These are phyloP conservation scores for Planococcus citri DNA, from an alignment of 1,140 invertebrate genomes.

Conservation along the genomic window DNA sequence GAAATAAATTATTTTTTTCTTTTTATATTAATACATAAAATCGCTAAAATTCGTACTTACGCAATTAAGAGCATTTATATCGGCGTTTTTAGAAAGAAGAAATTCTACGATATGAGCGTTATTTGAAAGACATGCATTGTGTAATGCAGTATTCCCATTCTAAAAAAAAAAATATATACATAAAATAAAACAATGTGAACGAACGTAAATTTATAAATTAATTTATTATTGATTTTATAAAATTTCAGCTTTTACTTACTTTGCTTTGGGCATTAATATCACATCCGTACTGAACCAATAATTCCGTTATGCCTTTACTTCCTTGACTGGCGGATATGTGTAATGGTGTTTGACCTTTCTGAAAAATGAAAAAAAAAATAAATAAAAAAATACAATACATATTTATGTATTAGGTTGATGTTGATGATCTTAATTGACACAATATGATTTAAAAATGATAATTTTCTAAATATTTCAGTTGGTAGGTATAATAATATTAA, in stretches of 20 bases:
- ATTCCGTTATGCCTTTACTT: constrained; percentile 55
- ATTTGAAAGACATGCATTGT: constrained; percentile 58
- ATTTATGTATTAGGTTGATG: too few relatives aligned
- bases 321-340: constrained; percentile 62
- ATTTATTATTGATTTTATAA: too few relatives aligned
- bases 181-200: too few relatives aligned
- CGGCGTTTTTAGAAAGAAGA: constrained; percentile 53
- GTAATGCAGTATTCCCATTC: constrained; percentile 63
- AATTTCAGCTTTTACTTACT: constrained; percentile 33
- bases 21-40: background rate
- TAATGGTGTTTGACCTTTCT: constrained; percentile 58
- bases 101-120: constrained; percentile 54
- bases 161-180: constrained; percentile 33
- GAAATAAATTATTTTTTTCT: constrained; percentile 19
- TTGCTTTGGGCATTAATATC: constrained; percentile 57
- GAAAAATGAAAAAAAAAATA: constrained; percentile 28
- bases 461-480: too few relatives aligned
- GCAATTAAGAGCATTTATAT: constrained; percentile 56
- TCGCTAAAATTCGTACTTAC: constrained; percentile 42
- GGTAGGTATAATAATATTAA: too few relatives aligned
- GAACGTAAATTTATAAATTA: background rate
- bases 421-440: too few relatives aligned
- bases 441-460: too few relatives aligned
- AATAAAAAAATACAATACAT: constrained; percentile 11
- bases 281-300: constrained; percentile 50